phyloP scores from a whole-genome alignment of 2,888 invertebrate species.

The Caenorhabditis sp. region DNA sequence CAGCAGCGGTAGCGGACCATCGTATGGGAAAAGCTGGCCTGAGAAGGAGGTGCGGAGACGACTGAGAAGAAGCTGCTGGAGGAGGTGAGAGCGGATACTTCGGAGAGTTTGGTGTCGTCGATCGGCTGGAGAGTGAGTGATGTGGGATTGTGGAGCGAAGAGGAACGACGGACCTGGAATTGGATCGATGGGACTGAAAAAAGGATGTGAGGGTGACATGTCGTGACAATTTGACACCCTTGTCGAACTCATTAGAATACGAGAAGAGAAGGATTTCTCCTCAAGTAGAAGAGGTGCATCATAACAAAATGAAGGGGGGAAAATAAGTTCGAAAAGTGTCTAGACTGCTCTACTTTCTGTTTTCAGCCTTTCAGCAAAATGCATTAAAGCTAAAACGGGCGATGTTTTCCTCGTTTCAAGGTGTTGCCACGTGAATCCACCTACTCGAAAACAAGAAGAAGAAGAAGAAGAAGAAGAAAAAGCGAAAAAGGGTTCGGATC shows the following conservation, averaged over 20 bases:
- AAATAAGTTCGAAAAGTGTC: neutral
- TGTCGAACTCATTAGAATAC: conserved; percentile 8
- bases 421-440: conserved; percentile 3
- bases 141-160: conserved; percentile 46
- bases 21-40: neutral
- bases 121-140: conserved; percentile 33
- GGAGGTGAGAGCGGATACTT: conserved; percentile 50
- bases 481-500: conserved; percentile 5
- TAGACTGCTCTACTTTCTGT: neutral
- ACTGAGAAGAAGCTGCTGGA: conserved; percentile 51
- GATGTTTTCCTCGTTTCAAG: too few species aligned
- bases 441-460: conserved; percentile 1
- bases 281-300: neutral
- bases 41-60: conserved; percentile 9
- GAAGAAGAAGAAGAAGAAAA: conserved; percentile 6
- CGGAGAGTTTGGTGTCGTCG: conserved; percentile 56
- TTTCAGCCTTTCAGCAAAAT: too few species aligned
- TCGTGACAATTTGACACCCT: neutral
- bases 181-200: neutral
- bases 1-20: conserved; percentile 70
- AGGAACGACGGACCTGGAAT: conserved; percentile 59
- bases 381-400: too few species aligned
- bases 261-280: neutral
- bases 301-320: neutral
- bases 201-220: neutral